Percentiles rank a stretch among this genome's conserved stretches.
Evolutionary conservation across 2,797 vertebrate species (phyloP).

Genomic region (Phoebastria nigripes): DNA sequence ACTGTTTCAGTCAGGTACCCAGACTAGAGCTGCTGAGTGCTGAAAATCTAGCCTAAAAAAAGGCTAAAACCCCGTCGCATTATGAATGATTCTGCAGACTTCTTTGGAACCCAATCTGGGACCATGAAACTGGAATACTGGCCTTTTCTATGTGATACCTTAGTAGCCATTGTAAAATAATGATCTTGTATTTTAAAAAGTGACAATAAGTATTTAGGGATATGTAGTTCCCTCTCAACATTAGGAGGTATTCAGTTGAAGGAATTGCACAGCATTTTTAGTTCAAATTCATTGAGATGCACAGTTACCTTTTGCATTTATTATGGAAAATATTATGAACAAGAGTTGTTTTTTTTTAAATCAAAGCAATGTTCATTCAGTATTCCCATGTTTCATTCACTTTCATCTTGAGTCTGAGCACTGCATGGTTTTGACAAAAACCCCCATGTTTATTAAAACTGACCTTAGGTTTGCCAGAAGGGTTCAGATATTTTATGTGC

Average conservation of each 20-base stretch:
- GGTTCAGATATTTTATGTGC: neutral
- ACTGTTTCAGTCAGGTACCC: neutral
- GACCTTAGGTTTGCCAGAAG: neutral
- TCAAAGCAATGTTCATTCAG: neutral
- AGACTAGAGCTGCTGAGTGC: neutral
- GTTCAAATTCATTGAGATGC: neutral
- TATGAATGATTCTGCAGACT: neutral
- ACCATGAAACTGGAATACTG: neutral
- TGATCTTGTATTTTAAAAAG: neutral
- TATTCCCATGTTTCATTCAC: neutral
- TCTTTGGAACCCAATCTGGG: neutral
- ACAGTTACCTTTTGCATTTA: neutral
- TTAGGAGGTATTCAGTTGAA: neutral
- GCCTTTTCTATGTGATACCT: neutral
- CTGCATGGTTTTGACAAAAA: neutral
- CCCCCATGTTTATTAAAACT: neutral
- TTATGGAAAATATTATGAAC: neutral
- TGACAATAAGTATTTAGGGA: neutral
- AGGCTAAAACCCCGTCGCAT: fast-evolving
- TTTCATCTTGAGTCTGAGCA: neutral
- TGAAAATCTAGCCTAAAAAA: neutral
- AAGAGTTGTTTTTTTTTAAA: neutral
- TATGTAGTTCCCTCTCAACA: neutral
- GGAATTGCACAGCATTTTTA: neutral
- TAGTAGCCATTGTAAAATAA: neutral